Evolutionary conservation across 2,797 vertebrate species (phyloP), one percentile per base, ranked within the genome.

Genomic region (Antennarius maculatus): DNA sequence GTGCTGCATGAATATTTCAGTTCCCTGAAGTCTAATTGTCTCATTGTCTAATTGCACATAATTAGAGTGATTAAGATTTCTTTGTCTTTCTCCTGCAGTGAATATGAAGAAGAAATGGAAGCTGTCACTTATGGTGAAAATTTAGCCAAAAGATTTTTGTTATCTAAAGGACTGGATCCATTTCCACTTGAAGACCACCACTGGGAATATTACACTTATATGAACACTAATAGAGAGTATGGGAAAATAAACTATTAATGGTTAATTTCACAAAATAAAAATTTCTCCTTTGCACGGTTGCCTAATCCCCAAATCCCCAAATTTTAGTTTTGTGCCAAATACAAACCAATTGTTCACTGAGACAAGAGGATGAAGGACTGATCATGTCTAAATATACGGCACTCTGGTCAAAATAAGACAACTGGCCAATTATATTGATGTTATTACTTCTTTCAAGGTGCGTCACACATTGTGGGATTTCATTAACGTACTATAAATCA

Each of bases 1-100:
- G 79, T 75, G 79, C 66, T 60, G 59, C 70, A 89, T 91, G 61
- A 89, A 89, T 91, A 84, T 89, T 91, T 90, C 63, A 87, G 55
- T 69, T 59, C 70, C 54, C 66, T 39, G 9, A 39, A 11, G 37
- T 39, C 37, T 39, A 39, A 39, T 39, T 11, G 37, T 39, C 37
- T 39, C 77, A 79, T 84, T 86, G 84, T 86, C 79, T 91, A 91
- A 91, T 88, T 90, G 84, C 60, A 74, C 80, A 77, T 87, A 83
- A 92, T 91, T 89, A 86, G 74, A 54, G 68, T 84, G 80, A 91
- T 91, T 90, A 91, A 89, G 79, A 86, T 79, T 81, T 89, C 75
- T 74, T 83, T 79, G 68, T 23, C 23, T 23, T 23, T 23, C 50
- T 17, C 84, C 62, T 71, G 61, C 59, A 67, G 69, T 79, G 66